These are phyloP conservation scores for Mythimna lalbum DNA, from an alignment of 2,888 invertebrate species.

Conservation along the genomic window DNA sequence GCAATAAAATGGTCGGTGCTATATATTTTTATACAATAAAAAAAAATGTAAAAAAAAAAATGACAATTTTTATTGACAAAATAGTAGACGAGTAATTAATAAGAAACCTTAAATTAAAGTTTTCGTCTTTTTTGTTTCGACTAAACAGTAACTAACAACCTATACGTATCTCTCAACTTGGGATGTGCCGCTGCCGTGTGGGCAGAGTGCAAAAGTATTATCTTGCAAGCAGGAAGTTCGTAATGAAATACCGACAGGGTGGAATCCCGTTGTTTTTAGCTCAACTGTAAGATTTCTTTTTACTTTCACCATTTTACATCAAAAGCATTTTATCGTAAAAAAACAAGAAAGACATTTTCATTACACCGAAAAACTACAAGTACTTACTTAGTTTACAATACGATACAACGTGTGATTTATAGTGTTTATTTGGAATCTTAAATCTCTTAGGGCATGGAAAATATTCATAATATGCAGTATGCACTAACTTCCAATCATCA, in stretches of 20 bases:
- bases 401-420: no score
- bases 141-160: neutral
- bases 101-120: neutral
- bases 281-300: neutral
- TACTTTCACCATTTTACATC: neutral
- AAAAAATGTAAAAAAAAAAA: no score
- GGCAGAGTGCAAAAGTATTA: conserved; percentile 15
- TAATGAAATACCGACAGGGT: conserved; percentile 23
- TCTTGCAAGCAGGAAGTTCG: conserved; percentile 9
- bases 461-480: neutral
- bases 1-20: neutral
- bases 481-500: neutral
- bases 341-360: neutral
- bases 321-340: neutral
- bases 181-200: neutral
- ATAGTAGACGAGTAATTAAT: no score
- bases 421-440: no score
- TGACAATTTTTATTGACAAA: no score
- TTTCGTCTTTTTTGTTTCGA: neutral
- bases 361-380: neutral
- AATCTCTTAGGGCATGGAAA: neutral
- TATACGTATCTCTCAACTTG: neutral
- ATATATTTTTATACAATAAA: neutral
- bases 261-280: neutral
- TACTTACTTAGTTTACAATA: no score